Conservation (phyloP, 2,888 invertebrate genomes). For the Erynnis tages region DNA sequence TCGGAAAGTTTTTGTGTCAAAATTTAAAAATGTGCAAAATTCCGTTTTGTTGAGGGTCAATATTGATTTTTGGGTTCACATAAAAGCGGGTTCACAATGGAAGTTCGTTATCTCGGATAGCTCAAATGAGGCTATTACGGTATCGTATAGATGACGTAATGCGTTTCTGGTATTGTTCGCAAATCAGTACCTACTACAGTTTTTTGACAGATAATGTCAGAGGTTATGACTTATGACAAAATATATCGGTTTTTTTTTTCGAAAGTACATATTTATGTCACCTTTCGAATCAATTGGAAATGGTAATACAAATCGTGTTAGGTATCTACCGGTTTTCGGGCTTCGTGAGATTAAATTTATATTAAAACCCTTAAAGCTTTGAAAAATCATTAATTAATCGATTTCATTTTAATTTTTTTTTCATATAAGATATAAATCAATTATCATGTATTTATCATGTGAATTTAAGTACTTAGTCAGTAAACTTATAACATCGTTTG, state of each 20-base stretch:
- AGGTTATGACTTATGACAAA: conserved; percentile 10
- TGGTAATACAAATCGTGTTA: too few species aligned
- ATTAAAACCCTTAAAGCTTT: too few species aligned
- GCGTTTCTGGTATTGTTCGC: neutral
- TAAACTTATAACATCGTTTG: too few species aligned
- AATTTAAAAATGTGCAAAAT: conserved; percentile 77
- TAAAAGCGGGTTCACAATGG: conserved; percentile 51
- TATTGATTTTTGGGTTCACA: conserved; percentile 72
- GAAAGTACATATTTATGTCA: neutral
- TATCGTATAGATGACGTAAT: conserved; percentile 34
- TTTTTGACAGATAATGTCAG: conserved; percentile 7
- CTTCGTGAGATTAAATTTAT: too few species aligned
- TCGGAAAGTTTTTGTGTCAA: conserved; percentile 56
- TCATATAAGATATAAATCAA: too few species aligned
- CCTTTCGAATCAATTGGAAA: neutral
- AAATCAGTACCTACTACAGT: neutral
- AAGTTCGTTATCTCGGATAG: conserved; percentile 66
- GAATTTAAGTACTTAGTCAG: too few species aligned
- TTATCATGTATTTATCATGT: too few species aligned
- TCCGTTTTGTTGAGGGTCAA: conserved; percentile 69
- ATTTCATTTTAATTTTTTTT: too few species aligned
- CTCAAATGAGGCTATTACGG: conserved; percentile 66
- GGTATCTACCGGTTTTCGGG: too few species aligned
- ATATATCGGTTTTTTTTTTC: neutral
- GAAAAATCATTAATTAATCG: too few species aligned